Base-by-base conservation (phyloP, 2,888 invertebrate genomes). In the Globia sparganii region DNA sequence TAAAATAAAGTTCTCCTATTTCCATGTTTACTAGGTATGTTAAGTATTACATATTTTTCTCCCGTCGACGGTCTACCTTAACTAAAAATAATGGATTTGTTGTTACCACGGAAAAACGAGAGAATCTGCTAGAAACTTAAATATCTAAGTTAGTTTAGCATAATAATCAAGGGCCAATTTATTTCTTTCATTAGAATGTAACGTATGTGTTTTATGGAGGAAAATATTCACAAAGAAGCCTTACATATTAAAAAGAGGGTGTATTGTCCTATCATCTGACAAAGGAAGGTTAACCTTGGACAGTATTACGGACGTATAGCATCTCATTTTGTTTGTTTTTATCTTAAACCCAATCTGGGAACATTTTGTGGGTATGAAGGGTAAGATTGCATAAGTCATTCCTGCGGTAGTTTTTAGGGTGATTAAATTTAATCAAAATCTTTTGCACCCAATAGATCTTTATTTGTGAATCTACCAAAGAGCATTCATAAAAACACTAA, bases 61-160 rank as follows among this genome's bases (percentile, higher is more conserved):
- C n/a, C n/a, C n/a, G n/a, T 18, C 31, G 28, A 21, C 1, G 21
- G 4, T 0, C 28, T 21, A 40, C 15, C 31, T 18, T n/a, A 37
- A 59, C 58, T 31, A 18, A 4, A 79, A 69, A 15, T 40, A 46
- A 79, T 80, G 40, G 9, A 31, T 28, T 68, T 43, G 28, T 49
- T 58, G 28, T n/a, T 58, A 46, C 53, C 31, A n/a, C 4, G 11
- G 8, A 66, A 49, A n/a, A 61, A 31, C 11, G 25, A 37, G 31
- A 49, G 1, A 75, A 56, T 67, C 15, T 62, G n/a, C 43, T 25
- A 62, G 61, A 18, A 37, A 62, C 46, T 31, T 82, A 56, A 76
- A 79, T 61, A 76, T 49, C 40, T 8, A 58, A 28, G 67, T 79
- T 82, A 68, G 77, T 76, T 58, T 67, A 62, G 46, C 66, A 40